phyloP scores from a whole-genome alignment of 1,140 invertebrate species.

The Sarcophaga peregrina region DNA sequence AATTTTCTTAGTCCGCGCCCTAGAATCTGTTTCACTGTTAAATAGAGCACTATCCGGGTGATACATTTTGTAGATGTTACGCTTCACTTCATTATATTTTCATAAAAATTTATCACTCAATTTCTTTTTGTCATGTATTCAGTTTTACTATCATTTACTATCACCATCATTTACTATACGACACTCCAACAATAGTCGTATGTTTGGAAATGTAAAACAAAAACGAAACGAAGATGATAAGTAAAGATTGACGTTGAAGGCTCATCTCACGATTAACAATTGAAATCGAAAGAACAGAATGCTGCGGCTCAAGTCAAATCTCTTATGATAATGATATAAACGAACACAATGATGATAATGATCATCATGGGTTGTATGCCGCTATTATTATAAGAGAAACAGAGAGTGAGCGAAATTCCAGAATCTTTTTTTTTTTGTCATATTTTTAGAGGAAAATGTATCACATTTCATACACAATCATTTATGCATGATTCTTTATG shows the following conservation, averaged over 20 bases:
- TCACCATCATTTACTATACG: no score
- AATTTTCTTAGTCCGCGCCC: no score
- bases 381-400: conserved; percentile 14
- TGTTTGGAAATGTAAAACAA: no score
- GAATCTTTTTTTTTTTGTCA: neutral
- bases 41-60: no score
- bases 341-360: neutral
- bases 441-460: conserved; percentile 19
- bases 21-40: no score
- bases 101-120: no score
- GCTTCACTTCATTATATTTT: no score
- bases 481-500: neutral
- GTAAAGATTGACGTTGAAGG: conserved; percentile 23
- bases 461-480: conserved; percentile 20
- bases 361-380: neutral
- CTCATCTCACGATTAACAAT: conserved; percentile 21
- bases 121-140: no score
- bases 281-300: conserved; percentile 29
- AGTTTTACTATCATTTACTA: no score
- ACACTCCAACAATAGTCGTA: no score
- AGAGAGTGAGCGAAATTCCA: neutral
- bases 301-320: neutral
- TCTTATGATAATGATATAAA: conserved; percentile 8
- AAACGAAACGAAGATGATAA: no score
- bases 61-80: no score